phyloP scores from a whole-genome alignment of 2,888 invertebrate species.

The Hoplodrina ambigua region DNA sequence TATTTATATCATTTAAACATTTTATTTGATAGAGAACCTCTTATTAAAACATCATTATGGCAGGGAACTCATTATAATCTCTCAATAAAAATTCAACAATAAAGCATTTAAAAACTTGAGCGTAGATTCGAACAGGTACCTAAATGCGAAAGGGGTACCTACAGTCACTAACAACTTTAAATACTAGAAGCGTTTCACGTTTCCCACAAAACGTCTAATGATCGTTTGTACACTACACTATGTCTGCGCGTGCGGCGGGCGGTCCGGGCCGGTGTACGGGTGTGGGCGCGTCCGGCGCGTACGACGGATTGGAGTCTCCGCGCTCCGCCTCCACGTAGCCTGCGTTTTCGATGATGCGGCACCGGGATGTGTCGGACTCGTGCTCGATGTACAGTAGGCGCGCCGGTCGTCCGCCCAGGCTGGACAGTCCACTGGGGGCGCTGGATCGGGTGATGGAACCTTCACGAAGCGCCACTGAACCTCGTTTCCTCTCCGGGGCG shows the following conservation, averaged over 20 bases:
- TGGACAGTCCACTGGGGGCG: constrained; percentile 77
- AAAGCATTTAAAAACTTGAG: constrained; percentile 89
- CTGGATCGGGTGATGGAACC: constrained; percentile 84
- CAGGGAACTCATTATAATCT: constrained; percentile 87
- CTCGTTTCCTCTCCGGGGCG: constrained; percentile 88
- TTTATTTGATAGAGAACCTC: constrained; percentile 79
- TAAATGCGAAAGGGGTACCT: constrained; percentile 84
- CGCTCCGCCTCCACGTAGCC: constrained; percentile 85
- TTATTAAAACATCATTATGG: constrained; percentile 81
- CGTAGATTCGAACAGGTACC: constrained; percentile 87
- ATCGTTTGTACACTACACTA: constrained; percentile 80
- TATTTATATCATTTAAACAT: constrained; percentile 81
- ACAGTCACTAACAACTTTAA: constrained; percentile 85
- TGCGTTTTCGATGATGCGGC: constrained; percentile 88
- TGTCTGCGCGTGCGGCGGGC: constrained; percentile 71
- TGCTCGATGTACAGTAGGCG: constrained; percentile 83
- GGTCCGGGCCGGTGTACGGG: constrained; percentile 81
- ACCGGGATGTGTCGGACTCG: constrained; percentile 80
- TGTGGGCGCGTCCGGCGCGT: constrained; percentile 86
- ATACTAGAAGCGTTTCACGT: constrained; percentile 89
- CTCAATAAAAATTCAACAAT: constrained; percentile 87
- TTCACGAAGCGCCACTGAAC: constrained; percentile 86
- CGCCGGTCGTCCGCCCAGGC: constrained; percentile 84
- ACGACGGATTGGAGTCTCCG: constrained; percentile 86
- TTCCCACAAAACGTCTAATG: constrained; percentile 85